Conservation (phyloP, 1,140 invertebrate species). For the Cardiocondyla obscurior region DNA sequence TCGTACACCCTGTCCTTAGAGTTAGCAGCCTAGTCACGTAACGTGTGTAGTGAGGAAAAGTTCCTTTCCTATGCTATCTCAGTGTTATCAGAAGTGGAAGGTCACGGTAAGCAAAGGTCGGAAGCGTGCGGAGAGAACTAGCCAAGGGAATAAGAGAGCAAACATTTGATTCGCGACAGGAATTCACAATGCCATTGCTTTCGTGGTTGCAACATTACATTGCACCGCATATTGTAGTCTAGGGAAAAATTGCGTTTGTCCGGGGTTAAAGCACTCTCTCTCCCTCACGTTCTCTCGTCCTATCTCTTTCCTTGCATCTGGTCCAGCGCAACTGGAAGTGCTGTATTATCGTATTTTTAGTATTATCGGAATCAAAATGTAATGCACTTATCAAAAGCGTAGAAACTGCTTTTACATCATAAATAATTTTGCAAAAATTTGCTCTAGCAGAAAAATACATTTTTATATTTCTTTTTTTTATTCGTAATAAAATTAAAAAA, state of each 20-base stretch:
- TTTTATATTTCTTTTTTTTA: too few species aligned
- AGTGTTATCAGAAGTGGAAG: not conserved
- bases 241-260: constrained; percentile 25
- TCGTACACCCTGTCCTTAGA: not conserved
- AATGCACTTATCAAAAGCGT: not conserved
- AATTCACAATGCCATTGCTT: constrained; percentile 64
- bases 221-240: constrained; percentile 43
- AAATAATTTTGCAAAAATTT: too few species aligned
- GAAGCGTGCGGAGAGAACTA: not conserved
- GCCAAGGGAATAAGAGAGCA: constrained; percentile 50
- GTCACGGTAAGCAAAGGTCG: constrained; percentile 40
- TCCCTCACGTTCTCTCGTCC: too few species aligned
- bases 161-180: constrained; percentile 65
- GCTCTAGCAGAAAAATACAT: too few species aligned
- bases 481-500: not conserved
- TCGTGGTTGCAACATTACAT: constrained; percentile 56
- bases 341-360: not conserved
- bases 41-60: not conserved
- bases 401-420: not conserved
- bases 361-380: constrained; percentile 18
- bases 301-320: too few species aligned
- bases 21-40: not conserved
- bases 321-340: not conserved
- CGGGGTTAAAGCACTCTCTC: not conserved
- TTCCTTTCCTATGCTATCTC: not conserved